phyloP scores from a whole-genome alignment of 1,140 invertebrate species.

The Conus ventricosus region DNA sequence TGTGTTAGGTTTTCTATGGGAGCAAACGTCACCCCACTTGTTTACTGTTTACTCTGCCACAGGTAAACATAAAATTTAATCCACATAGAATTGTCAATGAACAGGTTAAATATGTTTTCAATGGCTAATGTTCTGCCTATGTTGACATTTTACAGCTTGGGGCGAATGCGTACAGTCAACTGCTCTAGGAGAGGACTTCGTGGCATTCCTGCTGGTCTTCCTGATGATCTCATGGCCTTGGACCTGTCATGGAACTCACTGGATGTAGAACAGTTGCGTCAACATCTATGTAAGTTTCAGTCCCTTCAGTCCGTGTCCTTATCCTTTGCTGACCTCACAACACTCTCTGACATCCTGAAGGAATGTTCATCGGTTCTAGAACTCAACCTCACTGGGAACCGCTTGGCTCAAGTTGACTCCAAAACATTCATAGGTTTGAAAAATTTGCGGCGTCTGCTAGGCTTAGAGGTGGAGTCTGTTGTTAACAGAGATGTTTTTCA shows the following conservation, averaged over 20 bases:
- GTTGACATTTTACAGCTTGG: constrained; percentile 19
- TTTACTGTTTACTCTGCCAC: too few relatives aligned
- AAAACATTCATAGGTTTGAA: constrained; percentile 32
- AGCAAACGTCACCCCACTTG: too few relatives aligned
- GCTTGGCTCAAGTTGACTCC: constrained; percentile 14
- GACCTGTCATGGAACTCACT: constrained; percentile 38
- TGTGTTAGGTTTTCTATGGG: too few relatives aligned
- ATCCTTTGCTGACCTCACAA: constrained; percentile 28
- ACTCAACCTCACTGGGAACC: constrained; percentile 38
- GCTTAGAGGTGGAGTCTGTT: constrained; percentile 27
- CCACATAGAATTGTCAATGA: not conserved
- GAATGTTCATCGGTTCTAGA: constrained; percentile 29
- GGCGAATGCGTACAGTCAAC: constrained; percentile 31
- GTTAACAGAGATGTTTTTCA: constrained; percentile 20
- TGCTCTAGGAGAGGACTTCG: constrained; percentile 31
- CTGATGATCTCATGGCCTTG: constrained; percentile 31
- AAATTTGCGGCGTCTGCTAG: constrained; percentile 29
- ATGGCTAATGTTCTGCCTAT: not conserved
- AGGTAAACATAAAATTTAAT: too few relatives aligned
- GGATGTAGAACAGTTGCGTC: constrained; percentile 21
- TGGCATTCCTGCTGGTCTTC: constrained; percentile 19
- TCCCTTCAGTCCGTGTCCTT: constrained; percentile 35
- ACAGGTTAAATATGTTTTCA: not conserved
- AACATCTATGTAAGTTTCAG: constrained; percentile 28
- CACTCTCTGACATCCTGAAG: constrained; percentile 22